These are phyloP conservation scores for Setophaga kirtlandii DNA, from an alignment of 2,113 vertebrate species.

Conservation along the genomic window DNA sequence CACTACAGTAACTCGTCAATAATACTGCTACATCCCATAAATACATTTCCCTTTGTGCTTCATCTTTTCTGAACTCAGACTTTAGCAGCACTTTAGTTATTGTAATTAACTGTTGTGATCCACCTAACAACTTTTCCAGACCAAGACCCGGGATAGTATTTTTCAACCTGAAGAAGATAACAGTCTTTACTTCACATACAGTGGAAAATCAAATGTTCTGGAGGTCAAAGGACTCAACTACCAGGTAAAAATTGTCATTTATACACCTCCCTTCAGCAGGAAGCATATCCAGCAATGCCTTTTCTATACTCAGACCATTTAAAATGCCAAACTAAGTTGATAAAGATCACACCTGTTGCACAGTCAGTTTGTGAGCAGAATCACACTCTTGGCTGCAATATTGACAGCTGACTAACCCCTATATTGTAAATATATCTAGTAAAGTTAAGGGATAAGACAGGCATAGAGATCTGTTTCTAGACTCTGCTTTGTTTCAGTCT, in stretches of 20 bases:
- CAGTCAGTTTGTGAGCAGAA: not conserved
- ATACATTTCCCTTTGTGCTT: not conserved
- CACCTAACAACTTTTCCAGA: constrained; percentile 24
- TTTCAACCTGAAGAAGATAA: constrained; percentile 91
- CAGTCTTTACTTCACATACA: constrained; percentile 95
- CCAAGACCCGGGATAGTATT: constrained; percentile 72
- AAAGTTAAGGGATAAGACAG: not conserved
- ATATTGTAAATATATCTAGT: not conserved
- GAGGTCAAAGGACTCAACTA: constrained; percentile 90
- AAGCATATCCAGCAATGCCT: not conserved
- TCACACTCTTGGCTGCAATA: not conserved
- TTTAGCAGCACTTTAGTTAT: not conserved
- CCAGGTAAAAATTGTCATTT: constrained; percentile 77
- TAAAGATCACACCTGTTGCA: not conserved
- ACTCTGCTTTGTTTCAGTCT: not conserved
- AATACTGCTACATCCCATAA: not conserved
- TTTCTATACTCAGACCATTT: not conserved
- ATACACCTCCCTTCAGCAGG: not conserved
- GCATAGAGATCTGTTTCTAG: not conserved
- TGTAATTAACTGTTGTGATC: not conserved
- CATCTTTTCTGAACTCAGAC: not conserved
- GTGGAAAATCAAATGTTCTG: constrained; percentile 84
- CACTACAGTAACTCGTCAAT: not conserved
- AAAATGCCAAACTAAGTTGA: not conserved
- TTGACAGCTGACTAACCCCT: not conserved